Evolutionary conservation across 2,113 vertebrate genomes (phyloP).

Genomic region (Corythoichthys intestinalis): DNA sequence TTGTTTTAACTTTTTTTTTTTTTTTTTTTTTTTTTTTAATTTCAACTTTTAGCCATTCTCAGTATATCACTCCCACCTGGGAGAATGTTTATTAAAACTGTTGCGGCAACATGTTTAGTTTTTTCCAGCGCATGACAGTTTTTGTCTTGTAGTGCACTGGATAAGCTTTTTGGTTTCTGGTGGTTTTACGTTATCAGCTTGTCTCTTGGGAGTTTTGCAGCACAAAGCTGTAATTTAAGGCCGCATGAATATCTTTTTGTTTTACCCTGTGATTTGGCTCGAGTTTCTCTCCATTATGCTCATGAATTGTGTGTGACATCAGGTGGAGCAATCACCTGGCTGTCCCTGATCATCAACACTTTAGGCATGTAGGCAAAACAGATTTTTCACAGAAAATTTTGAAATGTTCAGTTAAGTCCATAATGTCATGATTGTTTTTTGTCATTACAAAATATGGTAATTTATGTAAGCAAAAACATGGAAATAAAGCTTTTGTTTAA

Average conservation of each 20-base stretch:
- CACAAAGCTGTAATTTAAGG: slow-evolving; percentile 11
- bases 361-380: slow-evolving; percentile 11
- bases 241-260: not conserved
- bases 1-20: slow-evolving; percentile 2
- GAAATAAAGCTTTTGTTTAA: slow-evolving; percentile 69
- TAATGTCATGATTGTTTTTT: slow-evolving; percentile 47
- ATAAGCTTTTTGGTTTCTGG: not conserved
- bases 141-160: slow-evolving; percentile 25
- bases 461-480: slow-evolving; percentile 63
- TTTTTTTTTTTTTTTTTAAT: slow-evolving; percentile 10
- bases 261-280: not conserved
- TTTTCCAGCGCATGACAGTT: not conserved
- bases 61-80: slow-evolving; percentile 12
- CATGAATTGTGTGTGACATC: slow-evolving; percentile 11
- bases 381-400: slow-evolving; percentile 3
- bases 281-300: slow-evolving; percentile 11
- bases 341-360: slow-evolving; percentile 6
- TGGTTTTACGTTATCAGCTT: slow-evolving; percentile 6
- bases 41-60: slow-evolving; percentile 13
- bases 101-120: slow-evolving; percentile 8
- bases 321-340: not conserved
- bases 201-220: slow-evolving; percentile 17
- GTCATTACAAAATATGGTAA: slow-evolving; percentile 53
- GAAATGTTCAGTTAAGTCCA: slow-evolving; percentile 20
- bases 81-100: slow-evolving; percentile 2